phyloP scores from a whole-genome alignment of 2,888 invertebrate genomes.

The Liodrosophila aerea region DNA sequence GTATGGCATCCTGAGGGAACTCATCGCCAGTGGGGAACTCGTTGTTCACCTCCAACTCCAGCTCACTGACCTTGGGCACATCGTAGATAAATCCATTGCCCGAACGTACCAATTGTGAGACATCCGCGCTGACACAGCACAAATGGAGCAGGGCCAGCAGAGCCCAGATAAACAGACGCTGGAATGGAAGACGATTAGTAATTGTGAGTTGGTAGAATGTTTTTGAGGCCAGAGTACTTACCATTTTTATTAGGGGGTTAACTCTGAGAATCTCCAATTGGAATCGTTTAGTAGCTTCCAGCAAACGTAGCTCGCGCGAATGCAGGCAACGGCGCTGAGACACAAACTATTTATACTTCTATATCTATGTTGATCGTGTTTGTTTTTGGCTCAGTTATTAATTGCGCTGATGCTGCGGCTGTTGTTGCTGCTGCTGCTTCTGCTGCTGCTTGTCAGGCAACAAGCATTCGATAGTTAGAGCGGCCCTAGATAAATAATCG shows the following conservation, averaged over 20 bases:
- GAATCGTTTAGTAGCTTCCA: slow-evolving; percentile 48
- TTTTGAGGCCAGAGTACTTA: slow-evolving; percentile 29
- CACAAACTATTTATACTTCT: slow-evolving; percentile 71
- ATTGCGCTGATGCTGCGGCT: slow-evolving; percentile 53
- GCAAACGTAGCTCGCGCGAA: slow-evolving; percentile 61
- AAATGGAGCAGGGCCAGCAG: slow-evolving; percentile 25
- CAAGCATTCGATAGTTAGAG: slow-evolving; percentile 53
- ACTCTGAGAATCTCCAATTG: slow-evolving; percentile 15
- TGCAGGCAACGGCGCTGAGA: slow-evolving; percentile 58
- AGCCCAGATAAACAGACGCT: slow-evolving; percentile 44
- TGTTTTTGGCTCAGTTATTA: slow-evolving; percentile 60
- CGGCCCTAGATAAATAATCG: slow-evolving; percentile 69
- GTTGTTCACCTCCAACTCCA: slow-evolving; percentile 65
- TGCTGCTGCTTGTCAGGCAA: slow-evolving; percentile 37
- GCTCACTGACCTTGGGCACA: slow-evolving; percentile 58
- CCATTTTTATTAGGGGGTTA: slow-evolving; percentile 58
- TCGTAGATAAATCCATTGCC: slow-evolving; percentile 78
- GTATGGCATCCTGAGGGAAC: slow-evolving; percentile 66
- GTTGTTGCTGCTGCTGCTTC: slow-evolving; percentile 21
- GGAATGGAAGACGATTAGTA: not conserved
- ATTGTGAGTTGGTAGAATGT: not conserved
- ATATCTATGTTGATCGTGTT: slow-evolving; percentile 53
- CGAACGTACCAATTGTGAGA: slow-evolving; percentile 67
- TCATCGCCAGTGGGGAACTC: slow-evolving; percentile 72
- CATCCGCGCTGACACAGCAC: slow-evolving; percentile 52